Conservation (phyloP, 2,888 invertebrate species). For the Toxonevra muliebris region DNA sequence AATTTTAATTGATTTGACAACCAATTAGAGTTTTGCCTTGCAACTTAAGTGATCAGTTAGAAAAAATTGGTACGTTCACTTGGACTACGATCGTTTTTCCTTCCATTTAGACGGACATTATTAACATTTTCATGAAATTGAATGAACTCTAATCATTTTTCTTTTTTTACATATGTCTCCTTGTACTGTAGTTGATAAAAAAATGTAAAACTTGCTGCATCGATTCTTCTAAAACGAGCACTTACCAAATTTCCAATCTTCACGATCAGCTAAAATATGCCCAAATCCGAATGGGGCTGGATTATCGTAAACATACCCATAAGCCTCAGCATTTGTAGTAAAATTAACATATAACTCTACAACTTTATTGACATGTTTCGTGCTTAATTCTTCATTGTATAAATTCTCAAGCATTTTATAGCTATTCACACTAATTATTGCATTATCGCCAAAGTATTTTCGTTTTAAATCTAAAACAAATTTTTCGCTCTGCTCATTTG, state of each 20-base stretch:
- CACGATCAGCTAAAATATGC: conserved; percentile 66
- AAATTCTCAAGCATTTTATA: conserved; percentile 64
- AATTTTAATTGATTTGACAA: too few species aligned
- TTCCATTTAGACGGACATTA: neutral
- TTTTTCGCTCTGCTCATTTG: conserved; percentile 12
- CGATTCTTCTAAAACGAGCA: neutral
- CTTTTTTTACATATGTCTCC: too few species aligned
- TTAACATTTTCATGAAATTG: neutral
- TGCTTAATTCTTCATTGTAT: conserved; percentile 72
- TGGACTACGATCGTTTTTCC: too few species aligned
- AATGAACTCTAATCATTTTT: too few species aligned
- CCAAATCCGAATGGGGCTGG: conserved; percentile 69
- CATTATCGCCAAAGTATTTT: conserved; percentile 62
- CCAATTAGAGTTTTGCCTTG: too few species aligned
- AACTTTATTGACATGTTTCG: conserved; percentile 69
- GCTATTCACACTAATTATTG: conserved; percentile 66
- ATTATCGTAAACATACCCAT: conserved; percentile 72
- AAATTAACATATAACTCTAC: conserved; percentile 68
- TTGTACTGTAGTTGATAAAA: too few species aligned
- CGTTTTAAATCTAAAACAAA: conserved; percentile 29
- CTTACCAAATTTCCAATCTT: conserved; percentile 67
- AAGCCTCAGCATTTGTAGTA: conserved; percentile 69
- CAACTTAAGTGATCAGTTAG: too few species aligned
- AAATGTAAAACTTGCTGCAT: neutral
- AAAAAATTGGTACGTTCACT: too few species aligned